Evolutionary conservation across 2,888 invertebrate species (phyloP).

Genomic region (Ptychoptera contaminata): DNA sequence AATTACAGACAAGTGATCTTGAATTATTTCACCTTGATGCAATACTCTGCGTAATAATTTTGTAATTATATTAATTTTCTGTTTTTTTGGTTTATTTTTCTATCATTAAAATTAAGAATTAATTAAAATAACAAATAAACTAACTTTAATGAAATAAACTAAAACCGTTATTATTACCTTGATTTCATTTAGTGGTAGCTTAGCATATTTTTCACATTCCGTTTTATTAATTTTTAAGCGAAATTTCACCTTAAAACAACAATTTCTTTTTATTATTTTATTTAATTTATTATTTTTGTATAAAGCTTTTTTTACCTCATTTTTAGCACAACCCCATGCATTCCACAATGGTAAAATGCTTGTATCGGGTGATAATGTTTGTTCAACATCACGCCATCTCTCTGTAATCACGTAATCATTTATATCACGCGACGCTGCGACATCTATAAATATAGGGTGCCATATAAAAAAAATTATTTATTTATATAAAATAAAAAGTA

Average conservation of each 20-base stretch:
- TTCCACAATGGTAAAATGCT: constrained; percentile 63
- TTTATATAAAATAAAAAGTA: constrained; percentile 7
- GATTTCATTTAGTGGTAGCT: not conserved
- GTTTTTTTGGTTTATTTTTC: constrained; percentile 4
- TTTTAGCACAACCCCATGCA: constrained; percentile 60
- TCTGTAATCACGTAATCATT: constrained; percentile 55
- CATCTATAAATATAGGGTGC: constrained; percentile 17
- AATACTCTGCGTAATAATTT: constrained; percentile 9
- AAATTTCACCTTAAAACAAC: not conserved
- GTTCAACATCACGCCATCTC: constrained; percentile 62
- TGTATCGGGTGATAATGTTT: constrained; percentile 51
- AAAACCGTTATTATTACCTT: too few relatives aligned
- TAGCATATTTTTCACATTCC: not conserved
- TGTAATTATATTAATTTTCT: constrained; percentile 6
- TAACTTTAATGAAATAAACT: too few relatives aligned
- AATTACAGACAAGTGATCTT: constrained; percentile 7
- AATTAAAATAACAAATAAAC: too few relatives aligned
- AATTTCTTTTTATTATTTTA: too few relatives aligned
- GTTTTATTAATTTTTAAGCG: not conserved
- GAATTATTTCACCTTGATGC: constrained; percentile 10
- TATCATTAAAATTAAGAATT: not conserved
- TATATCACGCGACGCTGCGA: constrained; percentile 33
- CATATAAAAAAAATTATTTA: constrained; percentile 4
- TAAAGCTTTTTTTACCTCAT: constrained; percentile 41
- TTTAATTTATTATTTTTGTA: too few relatives aligned